phyloP scores from a whole-genome alignment of 2,113 vertebrate genomes.

The human (Homo sapiens) region GRCh38 chr5:68557001-68557500 shows the following conservation, averaged over 20 bases:
- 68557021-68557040: background rate
- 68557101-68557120: background rate
- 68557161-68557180: fast-evolving
- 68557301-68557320: background rate
- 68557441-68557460: background rate
- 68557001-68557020: background rate
- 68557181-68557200: background rate
- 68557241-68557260: background rate
- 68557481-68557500: background rate
- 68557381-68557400: constrained; percentile 1
- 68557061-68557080: background rate
- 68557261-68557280: background rate
- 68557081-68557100: background rate
- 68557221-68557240: background rate
- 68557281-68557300: background rate
- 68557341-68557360: background rate
- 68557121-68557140: background rate
- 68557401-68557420: background rate
- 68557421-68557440: background rate
- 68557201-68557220: background rate
- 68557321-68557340: background rate
- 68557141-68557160: background rate
- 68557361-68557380: background rate
- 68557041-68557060: background rate
- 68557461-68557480: background rate